phyloP scores from a whole-genome alignment of 2,797 vertebrate species.

The Huso huso region DNA sequence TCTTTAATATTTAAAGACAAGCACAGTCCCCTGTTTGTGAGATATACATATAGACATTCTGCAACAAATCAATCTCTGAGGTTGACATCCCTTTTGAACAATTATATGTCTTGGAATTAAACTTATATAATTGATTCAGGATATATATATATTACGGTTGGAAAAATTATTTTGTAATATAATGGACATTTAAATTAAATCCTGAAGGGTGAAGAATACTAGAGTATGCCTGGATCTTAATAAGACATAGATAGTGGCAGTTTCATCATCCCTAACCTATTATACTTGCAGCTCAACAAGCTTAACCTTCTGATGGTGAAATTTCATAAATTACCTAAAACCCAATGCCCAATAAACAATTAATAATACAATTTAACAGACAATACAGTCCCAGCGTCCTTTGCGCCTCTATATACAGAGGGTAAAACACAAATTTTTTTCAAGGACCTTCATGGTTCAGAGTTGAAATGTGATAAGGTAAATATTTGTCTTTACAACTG shows the following conservation, averaged over 20 bases:
- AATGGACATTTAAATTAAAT: constrained; percentile 1
- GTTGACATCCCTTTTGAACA: constrained; percentile 1
- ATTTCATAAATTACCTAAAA: no score
- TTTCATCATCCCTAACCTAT: not conserved
- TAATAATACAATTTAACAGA: no score
- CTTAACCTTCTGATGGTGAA: not conserved
- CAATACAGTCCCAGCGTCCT: no score
- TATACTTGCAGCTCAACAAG: not conserved
- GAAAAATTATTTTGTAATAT: no score
- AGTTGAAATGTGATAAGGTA: no score
- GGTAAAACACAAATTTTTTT: not conserved
- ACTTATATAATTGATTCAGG: not conserved
- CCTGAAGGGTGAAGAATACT: not conserved
- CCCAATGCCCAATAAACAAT: no score
- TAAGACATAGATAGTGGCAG: not conserved
- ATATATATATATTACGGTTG: no score
- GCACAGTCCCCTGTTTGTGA: not conserved
- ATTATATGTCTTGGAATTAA: no score
- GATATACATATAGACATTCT: not conserved
- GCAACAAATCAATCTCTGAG: not conserved
- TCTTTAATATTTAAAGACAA: not conserved
- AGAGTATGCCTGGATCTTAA: no score
- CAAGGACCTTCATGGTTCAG: no score
- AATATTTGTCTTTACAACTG: no score
- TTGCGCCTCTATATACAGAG: no score